A percentile compares a stretch with the other conserved stretches of the same genome.
Conservation (phyloP, 2,888 invertebrate species). For the Petrolisthes cinctipes region DNA sequence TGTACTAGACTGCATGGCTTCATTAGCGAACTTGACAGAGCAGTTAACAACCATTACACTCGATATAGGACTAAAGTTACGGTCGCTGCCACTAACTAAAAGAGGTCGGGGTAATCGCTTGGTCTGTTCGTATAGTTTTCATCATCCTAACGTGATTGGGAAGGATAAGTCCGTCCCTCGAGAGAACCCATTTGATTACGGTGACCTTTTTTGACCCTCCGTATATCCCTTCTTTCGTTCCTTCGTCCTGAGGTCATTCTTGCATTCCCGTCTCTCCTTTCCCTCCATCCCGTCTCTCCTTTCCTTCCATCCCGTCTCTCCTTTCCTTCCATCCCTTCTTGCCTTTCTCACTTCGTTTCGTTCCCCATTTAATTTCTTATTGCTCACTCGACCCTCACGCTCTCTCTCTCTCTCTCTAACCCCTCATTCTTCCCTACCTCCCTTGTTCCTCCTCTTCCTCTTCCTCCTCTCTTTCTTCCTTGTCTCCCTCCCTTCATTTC, state of each 20-base stretch:
- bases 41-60: too few species aligned
- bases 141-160: not conserved
- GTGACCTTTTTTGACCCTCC: not conserved
- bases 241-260: too few species aligned
- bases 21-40: too few species aligned
- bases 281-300: not conserved
- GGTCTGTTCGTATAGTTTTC: not conserved
- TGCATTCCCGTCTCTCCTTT: too few species aligned
- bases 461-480: not conserved
- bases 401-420: not conserved
- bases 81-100: too few species aligned
- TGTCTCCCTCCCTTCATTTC: not conserved
- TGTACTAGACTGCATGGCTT: too few species aligned
- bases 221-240: not conserved
- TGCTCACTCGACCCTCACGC: not conserved
- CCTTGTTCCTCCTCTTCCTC: not conserved
- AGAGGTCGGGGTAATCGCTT: too few species aligned
- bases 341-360: not conserved
- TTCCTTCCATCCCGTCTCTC: not conserved
- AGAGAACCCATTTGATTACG: not conserved
- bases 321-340: not conserved
- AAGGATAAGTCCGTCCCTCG: not conserved
- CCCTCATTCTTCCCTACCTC: not conserved
- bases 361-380: not conserved
- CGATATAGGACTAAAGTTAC: too few species aligned